Conservation (phyloP, 2,888 invertebrate genomes). For the Pomacea canaliculata region DNA sequence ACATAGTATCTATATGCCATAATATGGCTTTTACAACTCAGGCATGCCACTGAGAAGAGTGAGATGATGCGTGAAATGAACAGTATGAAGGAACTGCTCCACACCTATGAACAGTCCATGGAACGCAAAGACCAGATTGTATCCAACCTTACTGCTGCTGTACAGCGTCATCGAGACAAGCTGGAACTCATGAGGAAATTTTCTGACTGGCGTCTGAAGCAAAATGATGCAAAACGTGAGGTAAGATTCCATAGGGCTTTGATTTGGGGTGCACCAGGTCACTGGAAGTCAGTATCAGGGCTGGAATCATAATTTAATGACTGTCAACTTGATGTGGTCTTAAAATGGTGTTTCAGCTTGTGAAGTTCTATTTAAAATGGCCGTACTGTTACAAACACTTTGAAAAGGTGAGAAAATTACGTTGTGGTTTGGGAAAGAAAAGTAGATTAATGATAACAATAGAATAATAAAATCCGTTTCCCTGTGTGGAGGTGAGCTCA, state of each 20-base stretch:
- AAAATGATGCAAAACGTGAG: conserved; percentile 63
- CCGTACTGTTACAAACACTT: too few species aligned
- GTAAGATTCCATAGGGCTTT: conserved; percentile 36
- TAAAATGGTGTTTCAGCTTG: too few species aligned
- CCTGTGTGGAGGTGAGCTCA: too few species aligned
- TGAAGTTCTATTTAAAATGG: too few species aligned
- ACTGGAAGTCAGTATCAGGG: not conserved
- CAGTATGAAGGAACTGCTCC: conserved; percentile 62
- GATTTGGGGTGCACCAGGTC: not conserved
- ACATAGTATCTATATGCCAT: too few species aligned
- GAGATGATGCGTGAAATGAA: conserved; percentile 60
- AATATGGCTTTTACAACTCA: conserved; percentile 28
- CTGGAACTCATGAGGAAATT: conserved; percentile 61
- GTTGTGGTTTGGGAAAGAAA: too few species aligned
- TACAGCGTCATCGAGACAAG: conserved; percentile 66
- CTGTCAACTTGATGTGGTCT: too few species aligned
- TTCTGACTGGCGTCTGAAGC: conserved; percentile 63
- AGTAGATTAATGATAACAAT: too few species aligned
- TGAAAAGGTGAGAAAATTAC: too few species aligned
- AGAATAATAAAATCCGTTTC: too few species aligned
- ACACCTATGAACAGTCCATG: conserved; percentile 65
- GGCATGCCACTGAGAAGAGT: conserved; percentile 57
- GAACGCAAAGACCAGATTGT: conserved; percentile 67
- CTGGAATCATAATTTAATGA: too few species aligned
- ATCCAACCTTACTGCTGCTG: conserved; percentile 63